A percentile compares a stretch with the other conserved stretches of the same genome.
Conservation (phyloP, 2,888 invertebrate species). For the Epicampocera succincta region DNA sequence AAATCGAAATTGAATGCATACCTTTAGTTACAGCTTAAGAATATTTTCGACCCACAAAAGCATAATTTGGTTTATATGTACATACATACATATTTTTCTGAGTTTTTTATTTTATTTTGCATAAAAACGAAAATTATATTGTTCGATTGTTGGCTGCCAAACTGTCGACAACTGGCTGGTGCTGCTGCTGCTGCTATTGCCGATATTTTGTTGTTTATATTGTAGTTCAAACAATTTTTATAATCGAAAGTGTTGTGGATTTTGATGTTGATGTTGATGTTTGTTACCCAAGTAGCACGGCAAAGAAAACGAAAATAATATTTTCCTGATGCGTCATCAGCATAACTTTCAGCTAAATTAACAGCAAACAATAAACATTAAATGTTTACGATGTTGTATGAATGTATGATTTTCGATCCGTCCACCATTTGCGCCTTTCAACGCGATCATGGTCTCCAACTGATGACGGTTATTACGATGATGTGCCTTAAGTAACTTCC, state of each 20-base stretch:
- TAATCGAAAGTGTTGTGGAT: constrained; percentile 17
- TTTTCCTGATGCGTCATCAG: constrained; percentile 63
- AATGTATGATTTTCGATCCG: constrained; percentile 22
- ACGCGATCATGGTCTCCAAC: background rate
- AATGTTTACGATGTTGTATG: constrained; percentile 51
- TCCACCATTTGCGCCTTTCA: background rate
- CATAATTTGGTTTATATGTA: constrained; percentile 12
- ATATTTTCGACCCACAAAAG: background rate
- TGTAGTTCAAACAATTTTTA: constrained; percentile 10
- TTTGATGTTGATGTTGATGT: too few relatives aligned
- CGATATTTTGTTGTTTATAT: constrained; percentile 1
- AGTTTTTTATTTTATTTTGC: constrained; percentile 3
- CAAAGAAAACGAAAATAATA: constrained; percentile 1
- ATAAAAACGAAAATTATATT: constrained; percentile 24
- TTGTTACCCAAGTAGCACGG: constrained; percentile 27
- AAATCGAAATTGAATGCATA: background rate
- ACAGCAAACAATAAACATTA: constrained; percentile 44
- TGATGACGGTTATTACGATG: constrained; percentile 3
- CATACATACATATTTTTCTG: too few relatives aligned
- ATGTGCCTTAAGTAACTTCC: constrained; percentile 37
- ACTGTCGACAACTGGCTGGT: constrained; percentile 19
- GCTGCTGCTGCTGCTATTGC: constrained; percentile 15
- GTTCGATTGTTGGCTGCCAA: constrained; percentile 16
- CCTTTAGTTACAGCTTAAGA: constrained; percentile 5
- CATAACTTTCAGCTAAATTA: constrained; percentile 48